Evolutionary conservation across 2,113 vertebrate genomes (phyloP).

Genomic region (Fulmarus glacialis): DNA sequence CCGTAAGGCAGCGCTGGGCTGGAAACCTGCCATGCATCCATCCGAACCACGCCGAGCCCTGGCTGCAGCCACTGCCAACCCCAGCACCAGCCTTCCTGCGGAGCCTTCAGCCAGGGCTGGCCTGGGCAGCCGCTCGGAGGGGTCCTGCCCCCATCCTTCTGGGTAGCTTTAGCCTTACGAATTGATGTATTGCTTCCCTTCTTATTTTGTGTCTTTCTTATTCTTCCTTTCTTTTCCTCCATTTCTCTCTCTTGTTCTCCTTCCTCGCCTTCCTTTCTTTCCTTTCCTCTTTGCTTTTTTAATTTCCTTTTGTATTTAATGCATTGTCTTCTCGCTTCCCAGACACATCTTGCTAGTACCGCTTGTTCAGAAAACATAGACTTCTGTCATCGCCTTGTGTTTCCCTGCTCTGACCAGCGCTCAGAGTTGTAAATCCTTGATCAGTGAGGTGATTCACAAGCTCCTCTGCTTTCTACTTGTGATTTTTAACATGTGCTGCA

Average conservation of each 20-base stretch:
- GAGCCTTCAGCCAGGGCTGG: neutral
- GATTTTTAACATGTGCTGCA: neutral
- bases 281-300: neutral
- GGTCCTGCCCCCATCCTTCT: neutral
- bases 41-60: rapidly evolving
- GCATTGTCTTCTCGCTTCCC: neutral
- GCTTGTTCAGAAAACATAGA: neutral
- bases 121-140: neutral
- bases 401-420: neutral
- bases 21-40: neutral
- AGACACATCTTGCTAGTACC: neutral
- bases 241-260: neutral
- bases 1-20: neutral
- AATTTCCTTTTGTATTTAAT: neutral
- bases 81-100: neutral
- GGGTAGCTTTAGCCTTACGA: neutral
- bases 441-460: neutral
- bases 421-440: neutral
- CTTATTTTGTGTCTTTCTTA: neutral
- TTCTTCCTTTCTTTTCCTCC: neutral
- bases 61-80: neutral
- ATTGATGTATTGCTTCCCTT: neutral
- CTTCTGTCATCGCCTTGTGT: neutral
- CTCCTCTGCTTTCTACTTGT: neutral
- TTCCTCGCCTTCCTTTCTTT: neutral